Evolutionary conservation across 2,797 vertebrate species (phyloP).

Genomic region (Orientallactaga sibirica): DNA sequence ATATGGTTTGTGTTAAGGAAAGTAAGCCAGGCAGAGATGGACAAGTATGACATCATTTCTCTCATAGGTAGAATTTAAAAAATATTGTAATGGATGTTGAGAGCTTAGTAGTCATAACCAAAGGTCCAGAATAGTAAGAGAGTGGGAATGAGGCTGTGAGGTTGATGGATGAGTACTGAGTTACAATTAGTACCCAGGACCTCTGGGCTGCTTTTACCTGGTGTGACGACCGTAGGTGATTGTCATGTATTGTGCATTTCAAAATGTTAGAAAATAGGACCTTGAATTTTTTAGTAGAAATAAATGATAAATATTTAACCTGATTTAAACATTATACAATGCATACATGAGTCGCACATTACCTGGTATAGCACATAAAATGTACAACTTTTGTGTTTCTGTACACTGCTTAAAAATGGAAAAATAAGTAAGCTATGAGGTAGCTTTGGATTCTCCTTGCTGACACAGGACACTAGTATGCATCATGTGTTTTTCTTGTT

Average conservation of each 20-base stretch:
- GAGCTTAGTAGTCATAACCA: not conserved
- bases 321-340: not conserved
- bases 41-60: not conserved
- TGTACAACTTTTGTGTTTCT: not conserved
- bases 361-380: not conserved
- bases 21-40: not conserved
- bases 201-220: no score
- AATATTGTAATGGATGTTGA: not conserved
- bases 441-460: not conserved
- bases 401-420: not conserved
- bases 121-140: not conserved
- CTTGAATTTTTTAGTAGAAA: not conserved
- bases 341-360: fast-evolving
- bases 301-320: not conserved
- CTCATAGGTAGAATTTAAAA: not conserved
- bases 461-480: not conserved
- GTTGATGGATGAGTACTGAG: not conserved
- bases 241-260: not conserved
- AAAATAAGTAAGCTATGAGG: not conserved
- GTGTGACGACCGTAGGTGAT: not conserved
- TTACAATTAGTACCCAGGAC: no score
- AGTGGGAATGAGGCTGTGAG: fast-evolving
- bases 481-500: not conserved
- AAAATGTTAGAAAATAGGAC: not conserved
- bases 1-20: not conserved